phyloP scores from a whole-genome alignment of 2,888 invertebrate genomes.

The Drosophila recens region DNA sequence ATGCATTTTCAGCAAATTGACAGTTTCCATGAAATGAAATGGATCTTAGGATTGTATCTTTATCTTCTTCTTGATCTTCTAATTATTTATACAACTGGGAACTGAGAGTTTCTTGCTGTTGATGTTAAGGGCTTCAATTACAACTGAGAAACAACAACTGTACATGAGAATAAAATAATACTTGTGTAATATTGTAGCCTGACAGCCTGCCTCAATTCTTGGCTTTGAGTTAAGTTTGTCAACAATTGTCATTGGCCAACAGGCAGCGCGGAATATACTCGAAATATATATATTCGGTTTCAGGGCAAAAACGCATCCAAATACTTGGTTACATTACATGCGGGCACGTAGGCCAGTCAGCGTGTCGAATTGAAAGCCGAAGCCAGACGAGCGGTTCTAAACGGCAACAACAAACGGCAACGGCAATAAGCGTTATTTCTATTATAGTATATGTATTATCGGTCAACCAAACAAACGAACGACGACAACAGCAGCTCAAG shows the following conservation, averaged over 20 bases:
- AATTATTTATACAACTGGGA: background rate
- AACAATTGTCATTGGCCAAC: slow-evolving; percentile 20
- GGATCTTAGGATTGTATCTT: too few relatives aligned
- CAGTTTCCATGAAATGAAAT: background rate
- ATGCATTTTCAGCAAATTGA: too few relatives aligned
- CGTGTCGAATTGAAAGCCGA: slow-evolving; percentile 46
- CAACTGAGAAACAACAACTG: background rate
- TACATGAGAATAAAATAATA: background rate
- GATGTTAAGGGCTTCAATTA: slow-evolving; percentile 3
- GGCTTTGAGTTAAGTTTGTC: slow-evolving; percentile 8
- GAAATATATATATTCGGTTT: slow-evolving; percentile 13
- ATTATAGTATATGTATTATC: slow-evolving; percentile 50
- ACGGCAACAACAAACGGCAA: slow-evolving; percentile 1
- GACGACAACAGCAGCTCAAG: slow-evolving; percentile 10
- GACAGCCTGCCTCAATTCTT: slow-evolving; percentile 33
- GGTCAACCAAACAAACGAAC: slow-evolving; percentile 27
- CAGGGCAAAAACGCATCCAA: slow-evolving; percentile 29
- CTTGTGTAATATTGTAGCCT: slow-evolving; percentile 10
- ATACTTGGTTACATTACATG: slow-evolving; percentile 35
- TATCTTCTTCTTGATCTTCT: too few relatives aligned
- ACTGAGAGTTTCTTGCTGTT: background rate
- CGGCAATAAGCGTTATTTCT: slow-evolving; percentile 29
- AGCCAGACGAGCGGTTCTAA: slow-evolving; percentile 36
- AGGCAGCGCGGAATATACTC: slow-evolving; percentile 1
- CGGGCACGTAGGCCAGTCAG: slow-evolving; percentile 60